Percentiles rank a stretch among this genome's conserved stretches.
Conservation (phyloP, 2,888 invertebrate species). For the Brachycybe producta region DNA sequence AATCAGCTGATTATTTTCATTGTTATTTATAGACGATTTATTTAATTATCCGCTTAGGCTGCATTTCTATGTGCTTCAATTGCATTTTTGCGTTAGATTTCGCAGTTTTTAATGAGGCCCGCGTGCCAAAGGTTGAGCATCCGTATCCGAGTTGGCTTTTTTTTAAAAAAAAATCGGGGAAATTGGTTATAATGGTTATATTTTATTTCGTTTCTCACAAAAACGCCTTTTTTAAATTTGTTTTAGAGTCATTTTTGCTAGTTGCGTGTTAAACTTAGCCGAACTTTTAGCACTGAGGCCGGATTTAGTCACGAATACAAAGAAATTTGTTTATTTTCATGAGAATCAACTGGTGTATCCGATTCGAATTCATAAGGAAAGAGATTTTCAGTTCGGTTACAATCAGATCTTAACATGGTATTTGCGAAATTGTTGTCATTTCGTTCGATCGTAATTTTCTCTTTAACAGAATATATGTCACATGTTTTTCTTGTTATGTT, state of each 20-base stretch:
- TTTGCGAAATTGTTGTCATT: no score
- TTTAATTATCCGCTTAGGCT: no score
- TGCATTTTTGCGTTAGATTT: neutral
- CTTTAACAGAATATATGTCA: neutral
- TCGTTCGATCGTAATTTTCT: neutral
- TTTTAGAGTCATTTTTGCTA: slow-evolving; percentile 46
- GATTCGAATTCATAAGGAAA: slow-evolving; percentile 46
- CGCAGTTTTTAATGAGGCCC: no score
- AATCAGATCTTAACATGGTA: slow-evolving; percentile 59
- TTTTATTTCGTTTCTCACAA: no score
- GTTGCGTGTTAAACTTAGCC: slow-evolving; percentile 54
- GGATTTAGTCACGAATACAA: slow-evolving; percentile 41
- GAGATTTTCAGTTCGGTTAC: slow-evolving; percentile 62
- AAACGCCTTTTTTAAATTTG: neutral
- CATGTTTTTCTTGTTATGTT: slow-evolving; percentile 7
- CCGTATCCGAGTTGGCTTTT: no score
- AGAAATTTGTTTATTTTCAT: slow-evolving; percentile 60
- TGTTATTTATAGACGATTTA: neutral
- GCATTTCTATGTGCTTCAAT: neutral
- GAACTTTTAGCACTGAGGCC: slow-evolving; percentile 54
- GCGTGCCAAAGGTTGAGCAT: no score
- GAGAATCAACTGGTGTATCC: slow-evolving; percentile 65
- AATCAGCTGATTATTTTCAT: neutral
- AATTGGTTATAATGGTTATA: no score
- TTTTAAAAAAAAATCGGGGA: no score